A percentile compares a stretch with the other conserved stretches of the same genome.
Evolutionary conservation across 2,113 vertebrate species (phyloP).

Genomic region (Dasypus novemcinctus): DNA sequence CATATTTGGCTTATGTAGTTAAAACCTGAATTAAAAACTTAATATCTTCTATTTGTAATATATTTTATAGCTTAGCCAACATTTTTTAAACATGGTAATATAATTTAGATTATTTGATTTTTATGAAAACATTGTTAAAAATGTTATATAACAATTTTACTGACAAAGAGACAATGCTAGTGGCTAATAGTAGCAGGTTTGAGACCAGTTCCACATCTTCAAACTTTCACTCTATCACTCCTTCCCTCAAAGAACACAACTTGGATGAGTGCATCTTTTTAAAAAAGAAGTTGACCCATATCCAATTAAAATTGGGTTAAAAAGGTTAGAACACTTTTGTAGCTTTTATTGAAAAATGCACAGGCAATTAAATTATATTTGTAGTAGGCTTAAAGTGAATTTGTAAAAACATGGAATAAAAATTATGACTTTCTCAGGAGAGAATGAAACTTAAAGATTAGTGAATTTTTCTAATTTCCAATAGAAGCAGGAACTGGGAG

Average conservation of each 20-base stretch:
- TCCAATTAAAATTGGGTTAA: background rate
- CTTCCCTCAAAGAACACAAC: background rate
- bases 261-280: background rate
- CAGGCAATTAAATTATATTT: background rate
- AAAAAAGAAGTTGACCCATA: background rate
- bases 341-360: background rate
- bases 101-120: background rate
- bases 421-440: background rate
- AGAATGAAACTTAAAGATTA: background rate
- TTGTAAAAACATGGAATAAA: background rate
- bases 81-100: background rate
- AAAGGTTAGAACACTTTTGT: background rate
- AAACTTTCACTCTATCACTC: background rate
- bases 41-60: background rate
- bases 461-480: constrained; percentile 12
- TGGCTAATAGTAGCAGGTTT: background rate
- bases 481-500: background rate
- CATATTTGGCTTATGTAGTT: background rate
- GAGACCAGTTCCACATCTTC: background rate
- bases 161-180: background rate
- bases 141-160: background rate
- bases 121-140: background rate
- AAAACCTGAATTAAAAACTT: background rate
- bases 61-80: background rate
- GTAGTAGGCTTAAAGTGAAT: background rate